phyloP scores from a whole-genome alignment of 2,797 vertebrate genomes.

The Ceryle rudis region DNA sequence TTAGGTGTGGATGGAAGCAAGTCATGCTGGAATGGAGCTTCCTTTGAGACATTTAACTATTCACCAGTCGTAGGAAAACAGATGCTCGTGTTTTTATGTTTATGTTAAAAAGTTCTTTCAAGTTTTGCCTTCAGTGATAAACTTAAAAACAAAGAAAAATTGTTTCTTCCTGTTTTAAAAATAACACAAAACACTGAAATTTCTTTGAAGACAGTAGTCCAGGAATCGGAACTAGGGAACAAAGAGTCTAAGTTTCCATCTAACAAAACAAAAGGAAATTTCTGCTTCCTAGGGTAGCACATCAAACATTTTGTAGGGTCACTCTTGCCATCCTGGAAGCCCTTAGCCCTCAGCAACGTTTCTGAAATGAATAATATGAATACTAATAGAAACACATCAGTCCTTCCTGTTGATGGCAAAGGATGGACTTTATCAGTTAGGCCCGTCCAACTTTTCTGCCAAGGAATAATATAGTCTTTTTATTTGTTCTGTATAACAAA shows the following conservation, averaged over 20 bases:
- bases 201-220: conserved; percentile 58
- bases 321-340: conserved; percentile 37
- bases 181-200: conserved; percentile 58
- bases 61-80: conserved; percentile 24
- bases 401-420: conserved; percentile 25
- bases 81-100: background rate
- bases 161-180: conserved; percentile 64
- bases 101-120: conserved; percentile 45
- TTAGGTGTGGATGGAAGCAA: background rate
- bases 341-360: background rate
- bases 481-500: background rate
- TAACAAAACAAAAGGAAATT: conserved; percentile 78
- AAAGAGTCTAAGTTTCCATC: conserved; percentile 52
- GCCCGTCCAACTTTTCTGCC: background rate
- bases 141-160: conserved; percentile 43
- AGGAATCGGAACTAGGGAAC: conserved; percentile 25
- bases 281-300: conserved; percentile 76
- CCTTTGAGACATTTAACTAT: background rate
- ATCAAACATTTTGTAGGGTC: conserved; percentile 74
- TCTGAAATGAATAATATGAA: background rate
- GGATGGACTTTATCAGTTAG: background rate
- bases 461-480: background rate
- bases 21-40: background rate
- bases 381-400: background rate
- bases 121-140: conserved; percentile 45